Percentiles rank a stretch among this genome's conserved stretches.
Conservation (phyloP, 2,113 vertebrate genomes). For the Platichthys stellatus region DNA sequence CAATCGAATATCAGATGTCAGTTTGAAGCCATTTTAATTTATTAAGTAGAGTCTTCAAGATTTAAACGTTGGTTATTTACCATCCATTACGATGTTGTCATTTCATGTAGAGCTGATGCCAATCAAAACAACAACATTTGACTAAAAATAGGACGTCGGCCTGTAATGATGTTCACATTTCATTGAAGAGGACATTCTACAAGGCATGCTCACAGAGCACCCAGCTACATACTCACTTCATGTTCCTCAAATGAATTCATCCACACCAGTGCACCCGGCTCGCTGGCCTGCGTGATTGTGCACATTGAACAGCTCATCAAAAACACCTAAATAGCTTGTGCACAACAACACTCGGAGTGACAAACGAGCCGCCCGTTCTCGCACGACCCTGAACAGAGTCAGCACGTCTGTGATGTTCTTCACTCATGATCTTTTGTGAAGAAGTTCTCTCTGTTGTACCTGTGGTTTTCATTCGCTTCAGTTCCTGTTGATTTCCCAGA, state of each 20-base stretch:
- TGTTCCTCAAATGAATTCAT: slow-evolving; percentile 47
- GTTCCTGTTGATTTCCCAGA: slow-evolving; percentile 5
- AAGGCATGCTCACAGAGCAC: slow-evolving; percentile 40
- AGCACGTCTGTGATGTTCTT: not conserved
- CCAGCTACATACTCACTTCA: slow-evolving; percentile 26
- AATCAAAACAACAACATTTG: slow-evolving; percentile 25
- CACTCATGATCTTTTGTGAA: not conserved
- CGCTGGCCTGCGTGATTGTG: slow-evolving; percentile 31
- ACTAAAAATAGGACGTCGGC: slow-evolving; percentile 42
- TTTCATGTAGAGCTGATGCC: no score
- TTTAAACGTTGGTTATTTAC: no score
- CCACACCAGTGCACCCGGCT: slow-evolving; percentile 50
- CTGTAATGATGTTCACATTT: slow-evolving; percentile 47
- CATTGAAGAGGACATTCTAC: slow-evolving; percentile 54
- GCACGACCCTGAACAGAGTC: slow-evolving; percentile 5
- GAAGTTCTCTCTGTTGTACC: not conserved
- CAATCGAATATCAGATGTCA: no score
- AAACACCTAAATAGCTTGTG: slow-evolving; percentile 43
- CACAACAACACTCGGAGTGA: not conserved
- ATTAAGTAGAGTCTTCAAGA: no score
- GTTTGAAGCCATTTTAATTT: no score
- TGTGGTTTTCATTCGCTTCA: slow-evolving; percentile 6
- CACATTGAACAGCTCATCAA: slow-evolving; percentile 49
- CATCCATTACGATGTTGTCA: no score
- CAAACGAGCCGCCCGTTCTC: slow-evolving; percentile 25